These are phyloP conservation scores for Leucophenga varia DNA, from an alignment of 1,140 invertebrate genomes.

Conservation along the genomic window DNA sequence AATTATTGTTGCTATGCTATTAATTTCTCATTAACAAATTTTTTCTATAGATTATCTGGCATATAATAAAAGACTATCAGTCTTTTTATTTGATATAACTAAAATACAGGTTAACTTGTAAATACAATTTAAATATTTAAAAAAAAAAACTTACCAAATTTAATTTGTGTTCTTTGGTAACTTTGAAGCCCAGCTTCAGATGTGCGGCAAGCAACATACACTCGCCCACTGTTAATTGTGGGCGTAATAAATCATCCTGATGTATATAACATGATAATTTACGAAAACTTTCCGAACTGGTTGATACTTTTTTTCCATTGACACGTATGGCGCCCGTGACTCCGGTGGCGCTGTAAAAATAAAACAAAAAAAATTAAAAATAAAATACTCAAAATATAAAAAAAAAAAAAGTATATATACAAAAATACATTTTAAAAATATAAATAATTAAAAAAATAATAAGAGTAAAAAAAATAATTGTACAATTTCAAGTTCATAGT, in stretches of 20 bases:
- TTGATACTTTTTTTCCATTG: constrained; percentile 73
- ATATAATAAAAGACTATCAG: too few relatives aligned
- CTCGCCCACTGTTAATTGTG: constrained; percentile 78
- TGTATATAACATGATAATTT: constrained; percentile 89
- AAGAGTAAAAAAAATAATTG: constrained; percentile 2
- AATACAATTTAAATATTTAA: too few relatives aligned
- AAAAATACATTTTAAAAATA: constrained; percentile 9
- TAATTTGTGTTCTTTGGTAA: constrained; percentile 56
- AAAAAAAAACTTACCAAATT: constrained; percentile 32
- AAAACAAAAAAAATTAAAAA: neutral
- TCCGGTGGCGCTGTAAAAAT: constrained; percentile 59
- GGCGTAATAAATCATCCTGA: constrained; percentile 83
- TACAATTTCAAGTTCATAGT: constrained; percentile 43
- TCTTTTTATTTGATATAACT: neutral
- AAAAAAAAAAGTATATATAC: constrained; percentile 8
- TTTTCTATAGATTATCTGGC: too few relatives aligned
- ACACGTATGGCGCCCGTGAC: constrained; percentile 70
- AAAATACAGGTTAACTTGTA: too few relatives aligned
- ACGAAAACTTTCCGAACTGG: constrained; percentile 67
- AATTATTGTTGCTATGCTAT: neutral
- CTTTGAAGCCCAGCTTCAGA: constrained; percentile 75
- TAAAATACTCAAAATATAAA: neutral
- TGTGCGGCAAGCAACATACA: constrained; percentile 82
- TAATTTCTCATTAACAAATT: too few relatives aligned
- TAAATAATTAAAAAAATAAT: constrained; percentile 22